phyloP scores from a whole-genome alignment of 2,888 invertebrate species.

The Caenorhabditis uteleia region DNA sequence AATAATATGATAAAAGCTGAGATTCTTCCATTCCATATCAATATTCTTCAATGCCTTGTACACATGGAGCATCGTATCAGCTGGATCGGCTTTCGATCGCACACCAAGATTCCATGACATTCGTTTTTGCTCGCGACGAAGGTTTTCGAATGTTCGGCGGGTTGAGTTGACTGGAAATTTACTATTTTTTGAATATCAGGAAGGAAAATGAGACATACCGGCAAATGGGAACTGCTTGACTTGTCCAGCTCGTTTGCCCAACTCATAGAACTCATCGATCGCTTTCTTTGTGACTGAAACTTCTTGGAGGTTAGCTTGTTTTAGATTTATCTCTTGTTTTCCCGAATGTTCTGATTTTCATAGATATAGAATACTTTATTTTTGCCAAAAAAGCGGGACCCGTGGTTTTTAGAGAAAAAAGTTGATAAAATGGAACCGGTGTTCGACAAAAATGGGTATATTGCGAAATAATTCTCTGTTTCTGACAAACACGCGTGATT shows the following conservation, averaged over 20 bases:
- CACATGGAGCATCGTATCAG: conserved; percentile 73
- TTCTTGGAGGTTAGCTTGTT: not conserved
- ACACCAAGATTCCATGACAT: conserved; percentile 93
- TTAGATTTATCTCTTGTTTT: not conserved
- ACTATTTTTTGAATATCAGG: not conserved
- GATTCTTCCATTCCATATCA: conserved; percentile 96
- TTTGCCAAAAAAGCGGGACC: no score
- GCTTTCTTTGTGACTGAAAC: conserved; percentile 70
- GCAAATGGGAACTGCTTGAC: not conserved
- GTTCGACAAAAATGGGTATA: no score
- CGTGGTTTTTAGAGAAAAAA: no score
- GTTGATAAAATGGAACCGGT: no score
- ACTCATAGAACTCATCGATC: conserved; percentile 81
- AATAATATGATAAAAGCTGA: conserved; percentile 90
- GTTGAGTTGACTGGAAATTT: not conserved
- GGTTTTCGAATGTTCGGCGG: conserved; percentile 17
- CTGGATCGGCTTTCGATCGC: conserved; percentile 78
- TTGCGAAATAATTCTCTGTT: no score
- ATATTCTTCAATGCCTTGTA: conserved; percentile 96
- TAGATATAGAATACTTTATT: no score
- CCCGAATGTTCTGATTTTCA: no score
- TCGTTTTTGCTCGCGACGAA: conserved; percentile 24
- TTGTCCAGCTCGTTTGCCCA: conserved; percentile 2
- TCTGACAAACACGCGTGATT: no score
- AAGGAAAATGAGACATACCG: not conserved